Base-by-base conservation (phyloP, 2,888 invertebrate species). In the Pseudeuparius sepicola region DNA sequence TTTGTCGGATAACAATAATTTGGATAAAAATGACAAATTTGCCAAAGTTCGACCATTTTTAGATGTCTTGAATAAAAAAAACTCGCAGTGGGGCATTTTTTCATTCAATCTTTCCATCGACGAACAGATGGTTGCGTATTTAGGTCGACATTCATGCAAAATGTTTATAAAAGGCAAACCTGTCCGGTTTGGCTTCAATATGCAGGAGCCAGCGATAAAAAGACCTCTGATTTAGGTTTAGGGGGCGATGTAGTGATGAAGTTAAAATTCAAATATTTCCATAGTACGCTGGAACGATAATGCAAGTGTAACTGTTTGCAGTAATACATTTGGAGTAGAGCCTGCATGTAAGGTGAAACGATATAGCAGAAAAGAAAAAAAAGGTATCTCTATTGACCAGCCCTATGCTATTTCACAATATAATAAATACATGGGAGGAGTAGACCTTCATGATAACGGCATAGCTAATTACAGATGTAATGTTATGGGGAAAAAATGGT, bases 121-220 rank as follows among this genome's bases (percentile, higher is more conserved):
- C 38, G 45, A 54, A 30, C 27, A 39, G 35, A 47, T 46, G 45
- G 39, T 48, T 5, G 37, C 44, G 2, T 44, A 45, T 26, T 53
- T 50, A 43, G 51, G 50, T 7, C 15, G 40, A 18, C 52, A 52
- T 39, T 49, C 50, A 5, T 42, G 41, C 13, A 53, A 54, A 42
- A 51, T 50, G 48, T 54, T 50, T n/a, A n/a, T n/a, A n/a, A n/a
- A n/a, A n/a, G n/a, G n/a, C n/a, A n/a, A n/a, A n/a, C n/a, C n/a
- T n/a, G 45, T 51, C 1, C 40, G 52, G 4, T 53, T 54, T 36
- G 51, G 52, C 3, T 51, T 44, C 31, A 52, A 52, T 54, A 52
- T 37, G 46, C 37, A 31, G 47, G 49, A 16, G 41, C 47, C 18
- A 28, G 39, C 6, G 28, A 12, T 31, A 36, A 29, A 34, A 26